Evolutionary conservation across 2,797 vertebrate genomes (phyloP), one percentile per base, ranked within the genome.

Genomic region (Craterocephalus amniculus): DNA sequence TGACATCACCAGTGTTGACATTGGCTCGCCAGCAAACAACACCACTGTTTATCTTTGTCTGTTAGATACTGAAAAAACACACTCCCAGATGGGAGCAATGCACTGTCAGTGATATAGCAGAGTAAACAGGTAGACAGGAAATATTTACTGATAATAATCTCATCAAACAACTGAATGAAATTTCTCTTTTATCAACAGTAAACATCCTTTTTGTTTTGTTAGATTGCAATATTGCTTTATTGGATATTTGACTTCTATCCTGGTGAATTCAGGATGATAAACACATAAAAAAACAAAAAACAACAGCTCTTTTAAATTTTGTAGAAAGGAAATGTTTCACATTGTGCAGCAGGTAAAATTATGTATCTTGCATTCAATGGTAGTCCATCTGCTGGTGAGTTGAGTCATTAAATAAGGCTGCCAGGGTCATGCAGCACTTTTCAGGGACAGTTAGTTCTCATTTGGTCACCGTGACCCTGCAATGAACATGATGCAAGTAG

Each of bases 101-200:
- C 55, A 51, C 83, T 70, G 83, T 79, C 80, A 84, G 80, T 61
- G 83, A 87, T 81, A 88, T 86, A 73, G 70, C 78, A 80, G 79
- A 83, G 84, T 80, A 92, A 92, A 93, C 71, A 89, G 79, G 78
- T 80, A 79, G 76, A 69, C 75, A 65, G 76, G 79, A 76, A 88
- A 85, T 90, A 89, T 92, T 91, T 88, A 87, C 90, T 76, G 86
- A 90, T 91, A 90, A 90, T 89, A 91, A 91, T 92, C 90, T 89
- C 83, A 75, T 91, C 87, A 90, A 88, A 91, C 86, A 87, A 76
- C 87, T 72, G 84, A 91, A 84, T 63, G 51, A 64, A 79, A 57
- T 63, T 55, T 81, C 49, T 52, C 31, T 48, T 77, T 79, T 64
- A 67, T 76, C 58, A 56, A 68, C 57, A 77, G 75, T 62, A 87